Percentiles rank a stretch among this genome's conserved stretches.
These are phyloP conservation scores for Lacerta bilineata DNA, from an alignment of 2,797 vertebrate genomes.

Conservation along the genomic window DNA sequence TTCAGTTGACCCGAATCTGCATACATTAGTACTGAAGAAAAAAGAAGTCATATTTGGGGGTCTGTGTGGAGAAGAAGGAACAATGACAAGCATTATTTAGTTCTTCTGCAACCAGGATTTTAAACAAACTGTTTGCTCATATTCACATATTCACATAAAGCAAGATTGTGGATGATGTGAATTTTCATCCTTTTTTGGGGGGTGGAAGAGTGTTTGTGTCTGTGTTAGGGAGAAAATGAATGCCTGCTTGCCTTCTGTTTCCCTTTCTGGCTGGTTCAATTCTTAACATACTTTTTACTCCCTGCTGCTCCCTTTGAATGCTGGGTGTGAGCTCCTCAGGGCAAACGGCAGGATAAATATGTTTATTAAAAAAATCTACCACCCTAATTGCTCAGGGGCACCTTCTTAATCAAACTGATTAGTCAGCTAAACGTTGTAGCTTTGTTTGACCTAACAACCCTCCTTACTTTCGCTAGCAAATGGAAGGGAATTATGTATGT, in stretches of 20 bases:
- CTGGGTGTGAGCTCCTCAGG: too few species aligned
- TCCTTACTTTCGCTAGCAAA: not conserved
- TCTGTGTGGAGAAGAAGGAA: not conserved
- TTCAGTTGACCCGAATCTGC: not conserved
- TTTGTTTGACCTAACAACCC: not conserved
- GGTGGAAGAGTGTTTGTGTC: too few species aligned
- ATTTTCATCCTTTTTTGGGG: not conserved
- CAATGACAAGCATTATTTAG: not conserved
- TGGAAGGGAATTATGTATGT: not conserved
- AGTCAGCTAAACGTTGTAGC: not conserved
- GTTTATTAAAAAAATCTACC: not conserved
- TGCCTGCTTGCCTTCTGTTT: not conserved
- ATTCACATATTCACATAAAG: not conserved
- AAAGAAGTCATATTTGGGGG: not conserved
- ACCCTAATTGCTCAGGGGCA: not conserved
- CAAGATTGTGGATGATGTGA: not conserved
- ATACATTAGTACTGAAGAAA: not conserved
- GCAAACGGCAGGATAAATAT: not conserved
- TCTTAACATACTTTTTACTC: not conserved
- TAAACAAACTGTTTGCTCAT: not conserved
- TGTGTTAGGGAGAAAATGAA: not conserved
- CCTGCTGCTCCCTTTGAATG: not conserved
- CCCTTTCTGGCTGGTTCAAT: not conserved
- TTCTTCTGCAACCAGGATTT: not conserved
- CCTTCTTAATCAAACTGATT: constrained; percentile 6